Base-by-base conservation (phyloP, 92 coral and sea anemone genomes). In the Porites divaricata region DNA sequence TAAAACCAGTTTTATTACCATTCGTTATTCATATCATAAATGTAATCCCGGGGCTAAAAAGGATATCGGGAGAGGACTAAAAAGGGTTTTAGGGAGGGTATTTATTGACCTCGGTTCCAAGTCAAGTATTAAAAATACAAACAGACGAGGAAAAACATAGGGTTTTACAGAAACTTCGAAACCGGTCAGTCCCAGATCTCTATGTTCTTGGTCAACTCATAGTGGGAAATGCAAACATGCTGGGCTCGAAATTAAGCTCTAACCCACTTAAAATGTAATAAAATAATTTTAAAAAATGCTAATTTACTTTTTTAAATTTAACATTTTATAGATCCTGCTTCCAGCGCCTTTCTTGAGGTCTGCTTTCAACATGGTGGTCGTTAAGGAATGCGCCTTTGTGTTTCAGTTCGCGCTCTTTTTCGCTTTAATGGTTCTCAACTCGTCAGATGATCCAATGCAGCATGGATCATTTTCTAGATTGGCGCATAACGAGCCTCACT, bases 271-370 rank as follows among this genome's bases (percentile, higher is more conserved):
- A 16, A 21, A 69, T 53, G n/a, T 54, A 21, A 19, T 72, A n/a
- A 51, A 20, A 67, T 5, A 22, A 28, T 22, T 24, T 24, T 26
- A 9, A 15, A 13, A 25, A 41, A 80, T 54, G 63, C 66, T 51
- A 69, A 68, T 80, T 80, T 41, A 54, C 22, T 20, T 50, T 19
- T 68, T 21, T 22, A 10, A 53, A 25, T 1, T 6, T 68, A 11
- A n/a, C 48, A 16, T 49, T 78, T 80, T 9, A 17, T 68, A 80
- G 85, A 35, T 57, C n/a, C 61, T 70, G n/a, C 63, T 21, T 9
- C 13, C 21, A 28, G 19, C 50, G 69, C 53, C 21, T 80, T 20
- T 6, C 25, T 49, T 49, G 41, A 68, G 41, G 4, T 9, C 22
- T 1, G 12, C 28, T 6, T 2, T 23, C 54, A 52, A 53, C 20